Evolutionary conservation across 2,797 vertebrate species (phyloP), one percentile per base, ranked within the genome.

Genomic region (Bradypodion ventrale): DNA sequence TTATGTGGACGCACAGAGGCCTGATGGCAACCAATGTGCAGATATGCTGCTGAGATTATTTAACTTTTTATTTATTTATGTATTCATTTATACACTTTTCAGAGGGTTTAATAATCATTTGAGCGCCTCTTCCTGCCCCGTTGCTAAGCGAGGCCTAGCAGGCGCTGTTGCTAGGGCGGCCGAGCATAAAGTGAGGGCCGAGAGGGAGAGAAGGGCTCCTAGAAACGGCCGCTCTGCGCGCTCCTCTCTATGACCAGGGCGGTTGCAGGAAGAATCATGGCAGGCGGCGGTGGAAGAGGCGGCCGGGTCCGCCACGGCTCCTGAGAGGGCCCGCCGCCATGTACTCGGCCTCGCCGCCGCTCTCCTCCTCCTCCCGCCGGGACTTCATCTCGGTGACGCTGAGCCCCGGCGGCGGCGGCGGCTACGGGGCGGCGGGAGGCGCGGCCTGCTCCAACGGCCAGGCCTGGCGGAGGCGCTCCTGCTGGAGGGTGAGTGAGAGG

Each of bases 371-470:
- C 21, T 93, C 96, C 80, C 96, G 95, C 82, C 96, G 96, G 93
- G 98, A 97, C 84, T 98, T 97, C 89, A 95, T 98, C 60, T 97
- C 97, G 75, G 90, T 99, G 88, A 97, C 94, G 76, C 94, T 98
- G 68, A 87, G 94, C 79, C 93, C 94, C 32, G 94, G 94, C 32
- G 82, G 94, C 37, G 82, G 92, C 66, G 83, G 93, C 83, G 80
- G 90, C 65, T 44, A 56, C 21, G 95, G 96, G 79, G 89, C 66
- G 78, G 93, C 66, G 83, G 92, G 84, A 75, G 83, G 93, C 83
- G 27, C 32, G 92, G 94, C 75, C 84, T 97, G 97, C 92, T 97
- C 95, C 59, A 97, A 97, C 93, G 95, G 95, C 93, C 98, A 97
- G 92, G 96, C 96, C 92, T 95, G 95, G 97, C 96, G 97, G 91